Percentiles rank a stretch among this genome's conserved stretches.
Evolutionary conservation across 2,888 invertebrate species (phyloP).

Genomic region (Brachycybe producta): DNA sequence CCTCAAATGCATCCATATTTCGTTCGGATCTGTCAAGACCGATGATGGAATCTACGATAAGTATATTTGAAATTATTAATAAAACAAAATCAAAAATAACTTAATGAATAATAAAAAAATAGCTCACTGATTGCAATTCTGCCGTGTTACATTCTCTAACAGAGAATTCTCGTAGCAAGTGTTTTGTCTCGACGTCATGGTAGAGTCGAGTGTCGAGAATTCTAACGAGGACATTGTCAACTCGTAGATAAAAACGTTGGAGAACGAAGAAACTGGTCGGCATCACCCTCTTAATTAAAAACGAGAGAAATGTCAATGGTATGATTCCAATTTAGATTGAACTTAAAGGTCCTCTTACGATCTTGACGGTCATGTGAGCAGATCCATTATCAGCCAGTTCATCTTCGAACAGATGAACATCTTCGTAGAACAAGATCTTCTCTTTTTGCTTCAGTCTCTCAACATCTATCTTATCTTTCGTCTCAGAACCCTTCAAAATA

Average conservation of each 20-base stretch:
- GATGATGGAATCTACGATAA: constrained; percentile 43
- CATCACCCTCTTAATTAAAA: constrained; percentile 78
- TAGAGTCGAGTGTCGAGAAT: constrained; percentile 79
- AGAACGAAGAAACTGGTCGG: constrained; percentile 82
- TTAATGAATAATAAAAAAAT: too few relatives aligned
- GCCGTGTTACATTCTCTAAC: constrained; percentile 58
- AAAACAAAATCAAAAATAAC: too few relatives aligned
- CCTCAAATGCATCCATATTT: constrained; percentile 52
- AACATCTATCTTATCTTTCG: constrained; percentile 66
- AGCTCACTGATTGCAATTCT: constrained; percentile 48
- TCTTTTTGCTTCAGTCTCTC: constrained; percentile 78
- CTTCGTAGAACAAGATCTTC: constrained; percentile 84
- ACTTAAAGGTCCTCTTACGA: constrained; percentile 66
- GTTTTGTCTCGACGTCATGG: constrained; percentile 57
- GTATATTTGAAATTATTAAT: too few relatives aligned
- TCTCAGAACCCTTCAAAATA: constrained; percentile 43
- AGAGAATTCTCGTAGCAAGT: constrained; percentile 69
- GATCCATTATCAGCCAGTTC: constrained; percentile 96
- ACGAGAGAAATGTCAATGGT: constrained; percentile 15
- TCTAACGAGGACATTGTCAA: constrained; percentile 80
- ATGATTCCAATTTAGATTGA: too few relatives aligned
- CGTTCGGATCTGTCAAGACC: constrained; percentile 52
- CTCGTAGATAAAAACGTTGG: constrained; percentile 77
- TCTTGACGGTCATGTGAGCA: constrained; percentile 78
- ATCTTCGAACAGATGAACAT: constrained; percentile 90